phyloP scores from a whole-genome alignment of 2,888 invertebrate genomes.

The Leucophenga montana region DNA sequence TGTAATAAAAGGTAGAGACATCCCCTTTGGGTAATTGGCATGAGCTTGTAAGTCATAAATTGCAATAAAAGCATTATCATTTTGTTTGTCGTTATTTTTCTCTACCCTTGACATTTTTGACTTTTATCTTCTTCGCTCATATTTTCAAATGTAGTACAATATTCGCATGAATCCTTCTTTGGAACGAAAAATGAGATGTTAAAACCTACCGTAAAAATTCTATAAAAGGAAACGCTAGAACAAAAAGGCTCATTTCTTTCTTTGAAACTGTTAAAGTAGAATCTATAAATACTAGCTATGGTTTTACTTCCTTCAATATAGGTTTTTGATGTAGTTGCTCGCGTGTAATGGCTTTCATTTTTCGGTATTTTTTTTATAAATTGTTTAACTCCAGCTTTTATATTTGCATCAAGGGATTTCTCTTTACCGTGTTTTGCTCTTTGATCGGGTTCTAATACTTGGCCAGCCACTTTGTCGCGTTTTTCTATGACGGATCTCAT shows the following conservation, averaged over 20 bases:
- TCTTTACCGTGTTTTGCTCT: conserved; percentile 39
- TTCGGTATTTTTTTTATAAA: conserved; percentile 41
- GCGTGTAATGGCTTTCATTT: conserved; percentile 36
- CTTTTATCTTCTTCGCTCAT: too few relatives aligned
- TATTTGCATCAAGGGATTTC: conserved; percentile 33
- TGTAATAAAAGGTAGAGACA: too few relatives aligned
- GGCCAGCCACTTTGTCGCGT: conserved; percentile 28
- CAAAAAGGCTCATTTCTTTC: conserved; percentile 27
- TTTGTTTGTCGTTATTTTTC: too few relatives aligned
- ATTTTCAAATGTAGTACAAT: too few relatives aligned
- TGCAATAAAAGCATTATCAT: too few relatives aligned
- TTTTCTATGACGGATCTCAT: conserved; percentile 26
- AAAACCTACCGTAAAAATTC: conserved; percentile 36
- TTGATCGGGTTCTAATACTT: conserved; percentile 38
- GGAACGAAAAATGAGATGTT: conserved; percentile 20
- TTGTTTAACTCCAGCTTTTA: conserved; percentile 36
- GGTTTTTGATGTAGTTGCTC: conserved; percentile 32
- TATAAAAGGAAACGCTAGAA: conserved; percentile 35
- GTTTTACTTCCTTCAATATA: conserved; percentile 40
- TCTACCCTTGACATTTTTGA: too few relatives aligned
- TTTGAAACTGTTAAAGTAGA: conserved; percentile 28
- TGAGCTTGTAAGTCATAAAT: too few relatives aligned
- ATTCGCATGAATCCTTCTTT: too few relatives aligned
- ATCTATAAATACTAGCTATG: conserved; percentile 32
- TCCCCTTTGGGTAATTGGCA: too few relatives aligned